Percentiles rank a stretch among this genome's conserved stretches.
Evolutionary conservation across 2,888 invertebrate genomes (phyloP).

Genomic region (Nezara viridula): DNA sequence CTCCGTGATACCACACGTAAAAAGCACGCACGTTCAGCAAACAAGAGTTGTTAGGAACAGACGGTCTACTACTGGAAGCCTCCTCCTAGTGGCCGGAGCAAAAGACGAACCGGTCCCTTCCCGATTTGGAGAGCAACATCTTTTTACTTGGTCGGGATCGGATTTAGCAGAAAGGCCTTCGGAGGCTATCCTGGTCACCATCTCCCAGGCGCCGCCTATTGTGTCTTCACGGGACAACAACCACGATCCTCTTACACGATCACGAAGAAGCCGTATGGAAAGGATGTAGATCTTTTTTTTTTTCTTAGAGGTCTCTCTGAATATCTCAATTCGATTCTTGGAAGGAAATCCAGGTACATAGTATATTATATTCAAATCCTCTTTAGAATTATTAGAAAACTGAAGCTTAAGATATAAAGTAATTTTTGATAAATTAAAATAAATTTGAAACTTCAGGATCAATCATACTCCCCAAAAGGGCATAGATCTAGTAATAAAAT

Average conservation of each 20-base stretch:
- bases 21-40: neutral
- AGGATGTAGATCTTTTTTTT: neutral
- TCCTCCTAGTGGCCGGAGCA: neutral
- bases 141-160: neutral
- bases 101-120: constrained; percentile 22
- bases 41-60: neutral
- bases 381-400: neutral
- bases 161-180: neutral
- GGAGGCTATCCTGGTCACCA: neutral
- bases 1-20: neutral
- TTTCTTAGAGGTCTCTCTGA: neutral
- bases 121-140: constrained; percentile 36
- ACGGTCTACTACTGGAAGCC: neutral
- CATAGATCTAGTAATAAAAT: too few species aligned
- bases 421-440: too few species aligned
- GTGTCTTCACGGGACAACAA: constrained; percentile 4
- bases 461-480: too few species aligned
- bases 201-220: neutral
- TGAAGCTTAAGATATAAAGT: neutral
- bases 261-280: constrained; percentile 12
- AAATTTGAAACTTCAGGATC: too few species aligned
- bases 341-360: neutral
- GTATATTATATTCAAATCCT: neutral
- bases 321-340: constrained; percentile 13
- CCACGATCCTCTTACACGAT: constrained; percentile 32